Percentiles rank a stretch among this genome's conserved stretches.
These are phyloP conservation scores for Argyrosomus regius DNA, from an alignment of 2,797 vertebrate species.

Conservation along the genomic window DNA sequence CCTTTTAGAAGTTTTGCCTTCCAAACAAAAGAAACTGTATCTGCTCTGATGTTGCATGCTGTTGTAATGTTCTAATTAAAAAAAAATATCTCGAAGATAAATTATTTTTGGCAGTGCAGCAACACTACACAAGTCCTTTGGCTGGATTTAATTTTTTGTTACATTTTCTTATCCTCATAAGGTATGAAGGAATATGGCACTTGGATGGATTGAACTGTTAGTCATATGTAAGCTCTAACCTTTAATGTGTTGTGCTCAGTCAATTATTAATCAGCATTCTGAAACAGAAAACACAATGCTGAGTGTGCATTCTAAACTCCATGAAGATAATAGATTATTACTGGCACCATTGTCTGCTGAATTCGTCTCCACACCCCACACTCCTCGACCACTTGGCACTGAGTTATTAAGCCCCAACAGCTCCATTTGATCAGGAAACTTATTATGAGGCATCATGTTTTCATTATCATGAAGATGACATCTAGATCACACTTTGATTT, in stretches of 20 bases:
- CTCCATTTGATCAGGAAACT: slow-evolving; percentile 75
- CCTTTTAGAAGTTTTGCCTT: slow-evolving; percentile 33
- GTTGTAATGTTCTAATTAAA: background rate
- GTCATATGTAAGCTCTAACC: background rate
- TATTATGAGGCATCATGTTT: slow-evolving; percentile 82
- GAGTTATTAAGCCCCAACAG: slow-evolving; percentile 68
- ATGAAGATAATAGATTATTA: slow-evolving; percentile 55
- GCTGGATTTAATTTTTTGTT: background rate
- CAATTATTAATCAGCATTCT: slow-evolving; percentile 15
- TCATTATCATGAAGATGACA: slow-evolving; percentile 82
- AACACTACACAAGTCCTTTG: background rate
- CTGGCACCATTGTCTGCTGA: slow-evolving; percentile 43
- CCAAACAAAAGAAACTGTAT: slow-evolving; percentile 9
- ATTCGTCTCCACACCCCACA: slow-evolving; percentile 34
- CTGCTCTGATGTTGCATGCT: background rate
- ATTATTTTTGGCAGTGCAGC: slow-evolving; percentile 10
- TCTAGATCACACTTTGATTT: slow-evolving; percentile 82
- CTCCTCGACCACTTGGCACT: slow-evolving; percentile 57
- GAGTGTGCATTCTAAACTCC: slow-evolving; percentile 26
- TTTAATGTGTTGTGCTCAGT: background rate
- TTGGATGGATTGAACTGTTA: background rate
- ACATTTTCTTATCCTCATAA: background rate
- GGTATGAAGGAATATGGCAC: background rate
- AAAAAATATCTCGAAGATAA: slow-evolving; percentile 1
- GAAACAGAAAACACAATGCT: slow-evolving; percentile 19